Evolutionary conservation across 2,113 vertebrate species (phyloP), one percentile per base, ranked within the genome.

Genomic region (Lagenorhynchus albirostris): DNA sequence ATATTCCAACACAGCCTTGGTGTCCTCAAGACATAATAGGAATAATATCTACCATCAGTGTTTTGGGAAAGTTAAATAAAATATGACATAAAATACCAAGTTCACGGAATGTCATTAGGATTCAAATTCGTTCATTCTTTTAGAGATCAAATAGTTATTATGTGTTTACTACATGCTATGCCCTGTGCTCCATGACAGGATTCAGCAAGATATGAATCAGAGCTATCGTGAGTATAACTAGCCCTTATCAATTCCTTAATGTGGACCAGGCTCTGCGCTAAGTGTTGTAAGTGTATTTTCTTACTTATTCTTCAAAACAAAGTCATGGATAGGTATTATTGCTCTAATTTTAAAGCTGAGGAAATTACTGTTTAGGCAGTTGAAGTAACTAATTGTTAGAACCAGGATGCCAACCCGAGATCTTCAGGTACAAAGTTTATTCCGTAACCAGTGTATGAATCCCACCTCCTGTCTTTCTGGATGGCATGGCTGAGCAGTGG

Each of bases 401-500:
- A 91, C 26, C 17, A 41, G 6, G 73, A 84, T 89, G 74, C n/a
- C 11, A 58, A 53, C 5, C 13, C 58, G 3, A 3, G 10, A 58
- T 38, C 6, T 65, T 58, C 21, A 44, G 29, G 53, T 2, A 11
- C 79, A 41, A 15, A 60, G 7, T n/a, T 29, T 65, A 0, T 68
- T 21, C 23, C 8, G 17, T 47, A 20, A 26, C 41, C 9, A 11
- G 25, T 1, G 0, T 5, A 8, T 13, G 1, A 9, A 31, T 13
- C 36, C 76, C 4, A 47, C 7, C 14, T 14, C 13, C 12, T 41
- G 7, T 20, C 60, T 23, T n/a, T 70, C 33, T 29, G 25, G 25
- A n/a, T 14, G 12, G 12, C 26, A 1, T 0, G 36, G 18, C 1
- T 1, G 44, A 13, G 6, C 9, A 0, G 5, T 0, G 5, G n/a